Base-by-base conservation (phyloP, 2,113 vertebrate species). In the Herpetotheres cachinnans region DNA sequence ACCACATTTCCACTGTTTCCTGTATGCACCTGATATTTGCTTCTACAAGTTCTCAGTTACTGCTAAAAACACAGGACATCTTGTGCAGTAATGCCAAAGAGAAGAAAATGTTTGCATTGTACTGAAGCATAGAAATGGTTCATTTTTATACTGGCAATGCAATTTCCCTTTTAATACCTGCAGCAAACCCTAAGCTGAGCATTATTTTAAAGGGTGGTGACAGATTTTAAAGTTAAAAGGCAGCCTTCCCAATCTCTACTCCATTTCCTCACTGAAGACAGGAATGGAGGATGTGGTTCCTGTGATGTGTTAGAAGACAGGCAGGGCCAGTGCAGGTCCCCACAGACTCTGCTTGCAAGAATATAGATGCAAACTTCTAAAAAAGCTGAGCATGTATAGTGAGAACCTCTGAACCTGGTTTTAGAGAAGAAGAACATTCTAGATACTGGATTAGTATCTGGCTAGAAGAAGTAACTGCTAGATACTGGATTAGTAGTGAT, bases 1-100 rank as follows among this genome's bases (percentile, higher is more conserved):
- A 96, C 42, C 63, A 70, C 55, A 59, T 94, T 96, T 93, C n/a
- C 13, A 1, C 24, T 77, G 42, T 66, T 96, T 97, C 82, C 77
- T 93, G 16, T 61, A 78, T 34, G 54, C 62, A 96, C 82, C 86
- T 91, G 89, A 81, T 89, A 81, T 56, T 82, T 94, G 21, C 32
- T 94, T 80, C 44, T 89, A 40, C 30, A 74, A 56, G 46, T 71
- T 85, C 54, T 94, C 65, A 82, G 49, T 72, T 96, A 76, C 38
- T 85, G 5, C 47, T 93, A 19, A 59, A 95, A 97, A 93, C 62
- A 55, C 25, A 84, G 21, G 6, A 30, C 22, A 58, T 49, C 58
- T 82, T 70, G 32, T 66, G 42, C 38, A 70, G n/a, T 58, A 50
- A 36, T 55, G 32, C 25, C 32, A 73, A 86, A 88, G 27, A 77